These are phyloP conservation scores for Columba janthina DNA, from an alignment of 2,113 vertebrate genomes.

Conservation along the genomic window DNA sequence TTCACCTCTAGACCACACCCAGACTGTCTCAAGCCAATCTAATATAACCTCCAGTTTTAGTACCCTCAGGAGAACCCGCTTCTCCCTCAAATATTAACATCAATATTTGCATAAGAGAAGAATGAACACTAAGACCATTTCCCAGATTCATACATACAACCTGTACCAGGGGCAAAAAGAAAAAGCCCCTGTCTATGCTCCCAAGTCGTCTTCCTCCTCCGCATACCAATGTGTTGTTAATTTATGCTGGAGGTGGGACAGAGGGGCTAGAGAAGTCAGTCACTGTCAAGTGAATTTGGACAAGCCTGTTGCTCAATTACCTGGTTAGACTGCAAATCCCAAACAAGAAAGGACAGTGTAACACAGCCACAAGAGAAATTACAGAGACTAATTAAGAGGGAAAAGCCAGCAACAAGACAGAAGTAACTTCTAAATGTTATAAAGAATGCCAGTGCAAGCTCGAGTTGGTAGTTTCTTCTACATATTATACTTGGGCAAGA, in stretches of 20 bases:
- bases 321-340: not conserved
- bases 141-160: not conserved
- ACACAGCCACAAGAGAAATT: not conserved
- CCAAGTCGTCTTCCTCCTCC: not conserved
- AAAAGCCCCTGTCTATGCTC: not conserved
- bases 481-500: not conserved
- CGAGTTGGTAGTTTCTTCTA: not conserved
- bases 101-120: not conserved
- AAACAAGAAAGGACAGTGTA: not conserved
- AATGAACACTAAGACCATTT: not conserved
- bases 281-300: not conserved
- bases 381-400: not conserved
- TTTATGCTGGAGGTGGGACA: not conserved
- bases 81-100: not conserved
- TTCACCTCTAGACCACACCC: accelerated
- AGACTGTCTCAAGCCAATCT: not conserved
- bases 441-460: not conserved
- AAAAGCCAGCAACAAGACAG: not conserved
- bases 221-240: not conserved
- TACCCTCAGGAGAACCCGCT: not conserved
- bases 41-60: not conserved
- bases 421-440: not conserved
- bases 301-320: not conserved
- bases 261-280: not conserved
- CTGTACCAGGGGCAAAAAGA: not conserved